Percentiles rank a stretch among this genome's conserved stretches.
phyloP scores from a whole-genome alignment of 2,888 invertebrate species.

The Hypsopygia costalis region DNA sequence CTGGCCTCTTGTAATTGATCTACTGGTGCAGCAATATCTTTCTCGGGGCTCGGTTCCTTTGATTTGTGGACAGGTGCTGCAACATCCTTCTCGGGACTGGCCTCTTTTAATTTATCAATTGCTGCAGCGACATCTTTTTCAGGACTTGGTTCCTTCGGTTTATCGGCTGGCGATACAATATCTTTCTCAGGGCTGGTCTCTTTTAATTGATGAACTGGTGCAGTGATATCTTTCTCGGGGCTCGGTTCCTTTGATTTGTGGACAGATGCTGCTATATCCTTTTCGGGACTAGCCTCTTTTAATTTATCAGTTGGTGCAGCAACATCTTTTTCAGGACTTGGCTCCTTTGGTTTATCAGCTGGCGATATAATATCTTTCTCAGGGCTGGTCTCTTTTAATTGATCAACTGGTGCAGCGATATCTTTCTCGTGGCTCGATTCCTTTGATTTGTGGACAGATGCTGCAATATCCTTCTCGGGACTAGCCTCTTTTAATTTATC shows the following conservation, averaged over 20 bases:
- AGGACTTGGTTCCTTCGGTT: too few species aligned
- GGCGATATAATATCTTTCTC: background rate
- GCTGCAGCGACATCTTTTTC: constrained; percentile 14
- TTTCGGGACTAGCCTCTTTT: background rate
- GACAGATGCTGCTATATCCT: background rate
- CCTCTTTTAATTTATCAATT: background rate
- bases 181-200: background rate
- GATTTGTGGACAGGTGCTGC: background rate
- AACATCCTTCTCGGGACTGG: constrained; percentile 3
- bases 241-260: background rate
- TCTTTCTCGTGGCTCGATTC: constrained; percentile 14
- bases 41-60: constrained; percentile 10
- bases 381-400: constrained; percentile 7
- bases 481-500: background rate
- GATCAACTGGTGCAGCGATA: constrained; percentile 4
- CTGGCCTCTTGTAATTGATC: background rate
- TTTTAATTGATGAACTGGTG: background rate
- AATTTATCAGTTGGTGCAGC: constrained; percentile 3
- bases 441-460: background rate
- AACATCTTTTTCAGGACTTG: constrained; percentile 15
- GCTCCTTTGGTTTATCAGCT: constrained; percentile 1
- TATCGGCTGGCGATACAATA: too few species aligned
- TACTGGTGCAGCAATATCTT: constrained; percentile 12
- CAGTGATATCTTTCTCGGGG: background rate
- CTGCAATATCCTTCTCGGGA: background rate